Conservation (phyloP, 2,797 vertebrate species). For the Pterois miles region DNA sequence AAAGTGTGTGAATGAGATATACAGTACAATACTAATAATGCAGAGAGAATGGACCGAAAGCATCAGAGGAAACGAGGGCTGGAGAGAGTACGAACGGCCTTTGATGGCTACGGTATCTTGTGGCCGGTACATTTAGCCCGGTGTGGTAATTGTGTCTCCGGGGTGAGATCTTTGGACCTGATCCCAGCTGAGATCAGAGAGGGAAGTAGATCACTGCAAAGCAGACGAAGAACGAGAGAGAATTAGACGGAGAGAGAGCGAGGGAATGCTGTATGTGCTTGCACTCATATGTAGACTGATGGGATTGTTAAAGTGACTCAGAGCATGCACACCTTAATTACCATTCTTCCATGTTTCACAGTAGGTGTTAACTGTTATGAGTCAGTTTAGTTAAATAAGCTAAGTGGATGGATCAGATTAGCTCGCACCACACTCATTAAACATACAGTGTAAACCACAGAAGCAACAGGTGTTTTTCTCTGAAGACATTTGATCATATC, state of each 20-base stretch:
- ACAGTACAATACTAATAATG: conserved; percentile 25
- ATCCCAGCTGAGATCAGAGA: conserved; percentile 73
- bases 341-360: not conserved
- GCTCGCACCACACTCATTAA: not conserved
- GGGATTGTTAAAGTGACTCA: conserved; percentile 1
- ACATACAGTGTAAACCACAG: not conserved
- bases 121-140: conserved; percentile 73
- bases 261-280: not conserved
- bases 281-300: not conserved
- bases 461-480: not conserved
- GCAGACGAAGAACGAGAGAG: conserved; percentile 41
- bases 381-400: not conserved
- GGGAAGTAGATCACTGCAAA: conserved; percentile 53
- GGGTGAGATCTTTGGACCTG: conserved; percentile 73
- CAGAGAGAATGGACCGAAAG: conserved; percentile 38
- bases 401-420: not conserved
- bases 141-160: conserved; percentile 80
- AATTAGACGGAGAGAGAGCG: conserved; percentile 26
- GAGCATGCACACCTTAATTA: not conserved
- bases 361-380: not conserved
- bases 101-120: conserved; percentile 68
- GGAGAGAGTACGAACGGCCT: conserved; percentile 44
- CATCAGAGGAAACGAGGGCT: conserved; percentile 40
- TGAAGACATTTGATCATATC: not conserved
- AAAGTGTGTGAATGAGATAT: conserved; percentile 35